A percentile compares a stretch with the other conserved stretches of the same genome.
These are phyloP conservation scores for Ephestia elutella DNA, from an alignment of 1,140 invertebrate genomes.

Conservation along the genomic window DNA sequence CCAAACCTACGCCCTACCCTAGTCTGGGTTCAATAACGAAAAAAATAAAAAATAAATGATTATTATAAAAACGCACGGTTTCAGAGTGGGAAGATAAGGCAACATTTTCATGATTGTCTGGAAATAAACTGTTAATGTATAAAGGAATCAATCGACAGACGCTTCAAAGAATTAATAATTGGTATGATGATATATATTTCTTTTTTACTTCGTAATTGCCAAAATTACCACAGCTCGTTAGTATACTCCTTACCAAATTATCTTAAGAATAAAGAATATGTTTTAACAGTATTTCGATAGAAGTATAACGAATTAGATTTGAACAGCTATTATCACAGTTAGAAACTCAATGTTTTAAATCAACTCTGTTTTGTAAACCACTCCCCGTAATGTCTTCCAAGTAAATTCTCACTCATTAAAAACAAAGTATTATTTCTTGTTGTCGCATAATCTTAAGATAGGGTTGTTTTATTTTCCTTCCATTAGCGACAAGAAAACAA, in stretches of 20 bases:
- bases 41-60: neutral
- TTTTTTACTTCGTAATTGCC: too few relatives aligned
- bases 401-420: slow-evolving; percentile 22
- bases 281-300: too few relatives aligned
- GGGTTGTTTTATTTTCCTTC: slow-evolving; percentile 34
- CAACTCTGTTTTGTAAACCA: neutral
- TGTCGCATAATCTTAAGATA: slow-evolving; percentile 25
- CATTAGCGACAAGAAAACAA: slow-evolving; percentile 39
- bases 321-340: too few relatives aligned
- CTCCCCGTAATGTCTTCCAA: neutral
- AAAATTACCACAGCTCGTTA: too few relatives aligned
- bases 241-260: too few relatives aligned
- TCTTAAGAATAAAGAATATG: too few relatives aligned
- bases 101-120: neutral
- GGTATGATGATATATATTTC: too few relatives aligned
- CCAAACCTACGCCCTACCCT: slow-evolving; percentile 35
- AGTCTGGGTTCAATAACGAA: slow-evolving; percentile 9
- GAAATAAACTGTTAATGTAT: too few relatives aligned
- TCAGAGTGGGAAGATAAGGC: neutral
- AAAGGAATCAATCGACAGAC: too few relatives aligned
- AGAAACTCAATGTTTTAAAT: too few relatives aligned
- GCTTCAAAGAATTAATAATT: too few relatives aligned
- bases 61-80: neutral
- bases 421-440: slow-evolving; percentile 24
- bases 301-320: too few relatives aligned